Percentiles rank a stretch among this genome's conserved stretches.
These are phyloP conservation scores for Pachydiplax longipennis DNA, from an alignment of 2,888 invertebrate genomes.

Conservation along the genomic window DNA sequence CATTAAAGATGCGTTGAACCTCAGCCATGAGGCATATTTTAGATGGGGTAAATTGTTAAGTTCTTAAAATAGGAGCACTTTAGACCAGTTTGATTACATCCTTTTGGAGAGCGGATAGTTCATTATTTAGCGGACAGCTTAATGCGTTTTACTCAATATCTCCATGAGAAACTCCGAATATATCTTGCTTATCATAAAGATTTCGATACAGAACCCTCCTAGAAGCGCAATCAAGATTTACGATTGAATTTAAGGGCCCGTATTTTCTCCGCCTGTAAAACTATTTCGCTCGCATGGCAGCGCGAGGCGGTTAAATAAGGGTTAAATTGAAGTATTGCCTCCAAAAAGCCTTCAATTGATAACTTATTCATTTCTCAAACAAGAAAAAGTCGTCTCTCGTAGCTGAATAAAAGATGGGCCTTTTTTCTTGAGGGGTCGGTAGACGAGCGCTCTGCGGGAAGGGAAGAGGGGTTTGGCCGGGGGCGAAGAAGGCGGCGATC, in stretches of 20 bases:
- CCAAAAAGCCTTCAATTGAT: neutral
- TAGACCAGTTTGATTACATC: too few relatives aligned
- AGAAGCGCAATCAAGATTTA: neutral
- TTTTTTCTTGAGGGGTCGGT: neutral
- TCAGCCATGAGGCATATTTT: too few relatives aligned
- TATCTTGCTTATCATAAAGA: neutral
- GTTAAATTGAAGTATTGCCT: neutral
- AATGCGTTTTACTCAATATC: neutral
- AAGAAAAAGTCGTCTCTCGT: neutral
- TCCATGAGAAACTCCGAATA: neutral
- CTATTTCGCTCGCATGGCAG: neutral
- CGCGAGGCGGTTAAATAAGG: neutral
- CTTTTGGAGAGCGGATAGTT: too few relatives aligned
- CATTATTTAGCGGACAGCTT: neutral
- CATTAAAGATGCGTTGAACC: too few relatives aligned
- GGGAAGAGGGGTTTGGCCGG: neutral
- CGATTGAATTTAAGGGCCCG: neutral
- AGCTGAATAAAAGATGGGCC: neutral
- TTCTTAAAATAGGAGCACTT: too few relatives aligned
- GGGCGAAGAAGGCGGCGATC: neutral
- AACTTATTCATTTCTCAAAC: slow-evolving; percentile 1
- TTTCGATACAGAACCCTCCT: neutral
- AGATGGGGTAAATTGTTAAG: too few relatives aligned
- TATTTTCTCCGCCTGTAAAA: neutral
- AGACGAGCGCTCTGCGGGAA: neutral